These are phyloP conservation scores for Nomada ruficornis DNA, from an alignment of 2,888 invertebrate genomes.

Conservation along the genomic window DNA sequence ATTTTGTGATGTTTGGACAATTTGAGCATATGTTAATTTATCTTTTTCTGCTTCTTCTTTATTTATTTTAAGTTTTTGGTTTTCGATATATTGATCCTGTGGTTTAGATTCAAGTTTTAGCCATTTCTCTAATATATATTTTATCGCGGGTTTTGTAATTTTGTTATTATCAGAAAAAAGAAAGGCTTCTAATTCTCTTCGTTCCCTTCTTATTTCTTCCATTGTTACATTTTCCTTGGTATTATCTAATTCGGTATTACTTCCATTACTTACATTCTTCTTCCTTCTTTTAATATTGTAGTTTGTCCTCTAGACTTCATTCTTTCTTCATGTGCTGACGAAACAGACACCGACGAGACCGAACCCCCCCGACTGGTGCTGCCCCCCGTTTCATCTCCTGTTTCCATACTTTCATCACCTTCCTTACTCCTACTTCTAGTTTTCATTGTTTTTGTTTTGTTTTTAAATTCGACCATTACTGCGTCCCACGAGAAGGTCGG, in stretches of 20 bases:
- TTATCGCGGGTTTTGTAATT: neutral
- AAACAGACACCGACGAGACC: neutral
- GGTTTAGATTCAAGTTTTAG: neutral
- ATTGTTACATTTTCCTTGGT: neutral
- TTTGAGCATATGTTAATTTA: neutral
- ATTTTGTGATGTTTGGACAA: neutral
- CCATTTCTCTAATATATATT: conserved; percentile 2
- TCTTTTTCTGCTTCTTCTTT: neutral
- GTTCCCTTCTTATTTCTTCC: neutral
- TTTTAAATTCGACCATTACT: no score
- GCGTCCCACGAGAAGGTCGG: neutral
- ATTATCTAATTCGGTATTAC: neutral
- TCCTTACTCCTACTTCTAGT: no score
- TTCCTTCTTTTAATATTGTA: neutral
- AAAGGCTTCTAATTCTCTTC: neutral
- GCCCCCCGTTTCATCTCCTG: neutral
- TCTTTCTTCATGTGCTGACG: neutral
- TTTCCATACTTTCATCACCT: neutral
- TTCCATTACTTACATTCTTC: neutral
- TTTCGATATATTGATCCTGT: neutral
- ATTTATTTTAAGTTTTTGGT: neutral
- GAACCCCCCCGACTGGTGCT: neutral
- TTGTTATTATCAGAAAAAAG: neutral
- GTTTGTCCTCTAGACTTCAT: neutral
- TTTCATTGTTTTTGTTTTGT: no score